Evolutionary conservation across 2,797 vertebrate genomes (phyloP), one percentile per base, ranked within the genome.

Genomic region (Leptatherina wallacei): DNA sequence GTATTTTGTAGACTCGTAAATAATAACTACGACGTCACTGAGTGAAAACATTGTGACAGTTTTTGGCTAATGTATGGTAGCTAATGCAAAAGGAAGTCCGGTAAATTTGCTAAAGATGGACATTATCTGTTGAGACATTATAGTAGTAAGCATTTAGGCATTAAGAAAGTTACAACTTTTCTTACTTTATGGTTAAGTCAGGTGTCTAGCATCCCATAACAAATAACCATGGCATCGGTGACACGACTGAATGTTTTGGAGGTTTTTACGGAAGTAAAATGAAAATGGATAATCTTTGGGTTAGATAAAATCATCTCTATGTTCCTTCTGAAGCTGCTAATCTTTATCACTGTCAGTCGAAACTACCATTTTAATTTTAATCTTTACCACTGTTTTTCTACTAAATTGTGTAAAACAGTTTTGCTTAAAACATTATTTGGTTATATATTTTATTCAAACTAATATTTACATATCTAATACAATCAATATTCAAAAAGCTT

Each of bases 1-100:
- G n/a, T 10, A n/a, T 59, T 70, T 47, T 18, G 0, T 0, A 2
- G 14, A 47, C 8, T 13, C 40, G 4, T 9, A 49, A 54, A 14
- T 5, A 49, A n/a, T 2, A 32, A 49, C 49, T 35, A 18, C 14
- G 36, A 27, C 32, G 18, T 65, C 27, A 32, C 16, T 58, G n/a
- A 38, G 2, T 38, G 29, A 1, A 67, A 75, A 54, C 71, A 70
- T 61, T 69, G 55, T 68, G 81, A 75, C 58, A 54, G 32, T 54
- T 65, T 7, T 0, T 33, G 13, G 87, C 85, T 88, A 88, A 78
- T 13, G 35, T 38, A 60, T 72, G 73, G 58, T 44, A 68, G 64
- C 73, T 78, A 44, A 42, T 27, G 24, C 22, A 57, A 32, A 33
- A 77, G 85, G 84, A 87, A 88, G 85, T 84, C 47, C 5, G 6